A percentile compares a stretch with the other conserved stretches of the same genome.
phyloP scores from a whole-genome alignment of 1,140 invertebrate species.

The Drosophila virilis region DNA sequence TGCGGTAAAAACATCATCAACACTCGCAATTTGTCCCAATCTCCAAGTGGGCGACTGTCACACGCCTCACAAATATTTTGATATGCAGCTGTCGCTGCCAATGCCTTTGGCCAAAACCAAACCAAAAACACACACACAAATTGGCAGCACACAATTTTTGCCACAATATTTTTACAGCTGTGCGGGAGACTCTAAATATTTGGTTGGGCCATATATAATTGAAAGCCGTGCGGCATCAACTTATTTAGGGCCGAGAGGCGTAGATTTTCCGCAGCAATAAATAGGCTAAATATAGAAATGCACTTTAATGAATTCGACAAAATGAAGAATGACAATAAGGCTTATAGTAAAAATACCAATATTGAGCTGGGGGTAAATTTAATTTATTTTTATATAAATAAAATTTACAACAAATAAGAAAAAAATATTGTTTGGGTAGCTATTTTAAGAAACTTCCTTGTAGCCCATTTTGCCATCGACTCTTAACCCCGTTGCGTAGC shows the following conservation, averaged over 20 bases:
- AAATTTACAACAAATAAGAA: too few relatives aligned
- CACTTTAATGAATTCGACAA: conserved; percentile 17
- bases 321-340: too few relatives aligned
- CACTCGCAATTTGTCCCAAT: conserved; percentile 42
- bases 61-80: conserved; percentile 74
- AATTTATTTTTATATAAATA: too few relatives aligned
- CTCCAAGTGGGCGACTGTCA: conserved; percentile 58
- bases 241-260: conserved; percentile 53
- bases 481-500: too few relatives aligned
- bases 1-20: conserved; percentile 58
- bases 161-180: conserved; percentile 80
- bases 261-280: conserved; percentile 8
- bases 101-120: conserved; percentile 30
- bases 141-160: conserved; percentile 67
- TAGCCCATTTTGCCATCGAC: too few relatives aligned
- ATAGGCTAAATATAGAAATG: conserved; percentile 37
- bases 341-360: too few relatives aligned
- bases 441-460: too few relatives aligned
- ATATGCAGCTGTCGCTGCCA: conserved; percentile 57
- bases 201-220: conserved; percentile 69
- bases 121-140: conserved; percentile 58
- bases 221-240: conserved; percentile 60
- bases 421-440: too few relatives aligned
- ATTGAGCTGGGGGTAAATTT: too few relatives aligned
- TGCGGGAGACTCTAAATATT: conserved; percentile 63